Percentiles rank a stretch among this genome's conserved stretches.
Evolutionary conservation across 2,113 vertebrate genomes (phyloP).

Genomic region (Perca fluviatilis): DNA sequence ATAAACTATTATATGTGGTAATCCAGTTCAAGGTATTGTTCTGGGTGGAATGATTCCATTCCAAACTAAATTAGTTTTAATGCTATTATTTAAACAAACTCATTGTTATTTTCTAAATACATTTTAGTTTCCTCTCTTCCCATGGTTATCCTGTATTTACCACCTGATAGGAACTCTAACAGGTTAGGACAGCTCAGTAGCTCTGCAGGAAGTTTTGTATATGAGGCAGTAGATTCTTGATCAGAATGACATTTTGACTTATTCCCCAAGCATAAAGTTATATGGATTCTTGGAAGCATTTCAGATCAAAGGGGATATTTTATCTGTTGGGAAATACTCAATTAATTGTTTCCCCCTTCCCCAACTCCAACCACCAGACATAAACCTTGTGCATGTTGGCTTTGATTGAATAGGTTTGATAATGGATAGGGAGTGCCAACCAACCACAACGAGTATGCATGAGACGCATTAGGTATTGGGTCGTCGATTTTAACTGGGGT

Average conservation of each 20-base stretch:
- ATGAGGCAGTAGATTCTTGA: conserved; percentile 5
- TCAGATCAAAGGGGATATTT: conserved; percentile 42
- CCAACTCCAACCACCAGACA: conserved; percentile 7
- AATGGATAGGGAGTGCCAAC: conserved; percentile 43
- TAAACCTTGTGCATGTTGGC: conserved; percentile 27
- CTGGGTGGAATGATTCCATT: background rate
- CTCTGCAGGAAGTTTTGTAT: background rate
- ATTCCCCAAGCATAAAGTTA: conserved; percentile 36
- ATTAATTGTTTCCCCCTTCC: conserved; percentile 48
- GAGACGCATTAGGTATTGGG: conserved; percentile 48
- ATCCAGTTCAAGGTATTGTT: background rate
- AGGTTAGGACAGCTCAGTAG: background rate
- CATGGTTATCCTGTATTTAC: conserved; percentile 1
- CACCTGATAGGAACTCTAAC: background rate
- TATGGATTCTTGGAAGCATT: conserved; percentile 40
- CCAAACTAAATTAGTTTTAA: background rate
- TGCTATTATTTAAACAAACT: background rate
- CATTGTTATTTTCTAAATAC: background rate
- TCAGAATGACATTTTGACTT: conserved; percentile 48
- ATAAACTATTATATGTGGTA: background rate
- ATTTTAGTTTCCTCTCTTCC: background rate
- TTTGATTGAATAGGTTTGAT: conserved; percentile 56
- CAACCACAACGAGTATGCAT: conserved; percentile 50
- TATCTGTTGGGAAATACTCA: conserved; percentile 38
- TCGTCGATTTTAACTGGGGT: conserved; percentile 64